Evolutionary conservation across 2,888 invertebrate genomes (phyloP).

Genomic region (Platerodrilus igneus): DNA sequence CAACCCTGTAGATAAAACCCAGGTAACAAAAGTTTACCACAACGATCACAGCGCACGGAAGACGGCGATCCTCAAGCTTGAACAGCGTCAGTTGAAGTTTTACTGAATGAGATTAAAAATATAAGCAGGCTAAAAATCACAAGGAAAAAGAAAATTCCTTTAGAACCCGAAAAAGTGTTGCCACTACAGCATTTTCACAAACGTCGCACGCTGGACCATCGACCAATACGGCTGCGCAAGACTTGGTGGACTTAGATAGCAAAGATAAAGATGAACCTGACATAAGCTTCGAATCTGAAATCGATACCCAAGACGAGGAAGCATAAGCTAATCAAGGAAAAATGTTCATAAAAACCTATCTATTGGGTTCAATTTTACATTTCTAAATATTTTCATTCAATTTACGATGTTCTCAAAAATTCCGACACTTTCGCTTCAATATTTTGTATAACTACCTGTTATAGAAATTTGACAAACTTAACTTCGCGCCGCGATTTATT

Average conservation of each 20-base stretch:
- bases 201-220: neutral
- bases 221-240: too few relatives aligned
- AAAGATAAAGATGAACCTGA: neutral
- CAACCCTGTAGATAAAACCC: too few relatives aligned
- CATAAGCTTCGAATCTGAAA: neutral
- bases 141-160: neutral
- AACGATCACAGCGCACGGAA: neutral
- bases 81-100: neutral
- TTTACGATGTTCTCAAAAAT: too few relatives aligned
- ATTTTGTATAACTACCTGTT: too few relatives aligned
- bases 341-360: too few relatives aligned
- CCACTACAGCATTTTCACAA: neutral
- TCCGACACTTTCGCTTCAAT: too few relatives aligned
- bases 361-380: too few relatives aligned
- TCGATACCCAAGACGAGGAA: neutral
- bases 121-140: neutral
- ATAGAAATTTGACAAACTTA: too few relatives aligned
- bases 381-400: too few relatives aligned
- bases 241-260: neutral
- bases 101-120: neutral
- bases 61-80: constrained; percentile 1
- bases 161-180: neutral
- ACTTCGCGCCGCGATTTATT: too few relatives aligned
- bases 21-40: too few relatives aligned
- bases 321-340: neutral